These are phyloP conservation scores for Conchocele bisecta DNA, from an alignment of 2,888 invertebrate genomes.

Conservation along the genomic window DNA sequence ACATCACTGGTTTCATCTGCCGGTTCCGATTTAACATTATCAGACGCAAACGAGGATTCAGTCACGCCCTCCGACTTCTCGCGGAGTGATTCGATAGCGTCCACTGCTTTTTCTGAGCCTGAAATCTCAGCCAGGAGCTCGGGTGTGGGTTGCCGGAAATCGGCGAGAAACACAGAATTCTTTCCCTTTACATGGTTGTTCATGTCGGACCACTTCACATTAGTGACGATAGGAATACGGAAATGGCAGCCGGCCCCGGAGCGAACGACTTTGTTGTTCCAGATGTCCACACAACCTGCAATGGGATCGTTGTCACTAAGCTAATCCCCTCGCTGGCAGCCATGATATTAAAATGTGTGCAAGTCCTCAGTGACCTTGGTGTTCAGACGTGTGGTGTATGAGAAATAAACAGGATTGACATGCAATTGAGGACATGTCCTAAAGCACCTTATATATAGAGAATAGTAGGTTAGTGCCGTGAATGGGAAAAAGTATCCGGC, in stretches of 20 bases:
- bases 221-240: constrained; percentile 87
- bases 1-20: constrained; percentile 5
- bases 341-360: too few relatives aligned
- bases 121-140: constrained; percentile 23
- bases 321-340: too few relatives aligned
- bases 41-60: neutral
- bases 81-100: constrained; percentile 29
- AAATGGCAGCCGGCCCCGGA: constrained; percentile 94
- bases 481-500: too few relatives aligned
- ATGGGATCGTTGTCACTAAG: too few relatives aligned
- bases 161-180: constrained; percentile 75
- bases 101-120: constrained; percentile 20
- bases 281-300: constrained; percentile 92
- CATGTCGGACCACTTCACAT: constrained; percentile 88
- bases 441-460: too few relatives aligned
- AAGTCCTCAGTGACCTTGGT: too few relatives aligned
- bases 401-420: too few relatives aligned
- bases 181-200: constrained; percentile 83
- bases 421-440: too few relatives aligned
- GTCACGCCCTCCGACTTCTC: constrained; percentile 6
- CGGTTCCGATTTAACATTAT: neutral
- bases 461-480: too few relatives aligned
- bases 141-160: constrained; percentile 35
- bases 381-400: too few relatives aligned
- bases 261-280: constrained; percentile 94